Base-by-base conservation (phyloP, 2,888 invertebrate species). In the Lobophora halterata region DNA sequence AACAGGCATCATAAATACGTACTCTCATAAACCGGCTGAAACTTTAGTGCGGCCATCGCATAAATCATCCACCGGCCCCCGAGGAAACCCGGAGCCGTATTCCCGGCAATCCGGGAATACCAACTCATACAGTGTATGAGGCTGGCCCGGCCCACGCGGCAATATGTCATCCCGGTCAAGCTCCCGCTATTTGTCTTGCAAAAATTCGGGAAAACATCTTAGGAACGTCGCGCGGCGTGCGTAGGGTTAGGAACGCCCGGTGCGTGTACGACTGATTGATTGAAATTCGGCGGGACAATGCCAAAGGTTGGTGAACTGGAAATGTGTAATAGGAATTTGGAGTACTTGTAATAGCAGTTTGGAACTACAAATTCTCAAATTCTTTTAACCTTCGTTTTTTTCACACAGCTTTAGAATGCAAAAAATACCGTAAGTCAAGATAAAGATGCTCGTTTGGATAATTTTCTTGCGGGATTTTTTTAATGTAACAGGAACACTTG, bases 151-250 rank as follows among this genome's bases (percentile, higher is more conserved):
- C 42, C 42, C 60, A 36, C 68, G 65, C 56, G 51, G 61, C 81
- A 78, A 79, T 83, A 81, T 81, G 85, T 85, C 83, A 82, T 80
- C 61, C 76, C 65, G 78, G 79, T 78, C 82, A 76, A 80, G 74
- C 65, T 58, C 51, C 73, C 71, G 74, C 69, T 69, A 82, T 83
- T 79, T 78, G 81, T 85, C 85, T 83, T 79, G 82, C 81, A 82
- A 80, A 83, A 82, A 85, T 85, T 80, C 74, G 66, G 69, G 69
- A 56, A 61, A 71, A 67, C 76, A 72, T 77, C 68, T 68, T 59
- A 70, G 60, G 83, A 80, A 82, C 80, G 80, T 59, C 66, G 62
- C 60, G 61, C 56, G 67, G n/a, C n/a, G n/a, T 67, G 65, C 56
- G 59, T 46, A 46, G 65, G 70, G 70, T 63, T 65, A 37, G 30